Conservation (phyloP, 2,113 vertebrate genomes). For the Silurus glanis region DNA sequence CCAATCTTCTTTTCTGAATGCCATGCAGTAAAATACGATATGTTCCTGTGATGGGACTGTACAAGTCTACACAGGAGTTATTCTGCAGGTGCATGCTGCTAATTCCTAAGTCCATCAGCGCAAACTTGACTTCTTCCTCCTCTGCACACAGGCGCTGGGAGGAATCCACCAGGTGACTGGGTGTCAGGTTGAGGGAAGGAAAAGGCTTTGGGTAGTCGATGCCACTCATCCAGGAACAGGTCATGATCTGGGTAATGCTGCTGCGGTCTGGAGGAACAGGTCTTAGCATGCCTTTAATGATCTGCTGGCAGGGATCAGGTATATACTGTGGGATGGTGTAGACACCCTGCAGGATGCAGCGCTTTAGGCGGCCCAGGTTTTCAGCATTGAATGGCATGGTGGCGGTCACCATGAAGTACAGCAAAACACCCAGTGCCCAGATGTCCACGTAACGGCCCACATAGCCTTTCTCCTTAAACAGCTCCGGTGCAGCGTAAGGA, state of each 20-base stretch:
- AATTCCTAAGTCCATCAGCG: conserved; percentile 65
- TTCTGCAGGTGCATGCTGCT: conserved; percentile 66
- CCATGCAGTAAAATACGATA: conserved; percentile 75
- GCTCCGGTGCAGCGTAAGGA: conserved; percentile 74
- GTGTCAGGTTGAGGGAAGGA: conserved; percentile 55
- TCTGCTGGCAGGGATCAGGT: conserved; percentile 63
- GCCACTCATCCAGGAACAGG: conserved; percentile 68
- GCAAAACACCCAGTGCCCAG: conserved; percentile 77
- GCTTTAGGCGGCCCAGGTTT: conserved; percentile 69
- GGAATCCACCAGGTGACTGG: conserved; percentile 61
- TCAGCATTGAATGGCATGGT: conserved; percentile 72
- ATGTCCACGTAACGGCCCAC: conserved; percentile 68
- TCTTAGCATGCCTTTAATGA: conserved; percentile 71
- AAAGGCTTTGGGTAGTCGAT: conserved; percentile 65
- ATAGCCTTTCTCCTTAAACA: conserved; percentile 73
- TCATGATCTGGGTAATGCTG: conserved; percentile 61
- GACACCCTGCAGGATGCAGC: conserved; percentile 70
- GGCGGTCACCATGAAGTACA: conserved; percentile 75
- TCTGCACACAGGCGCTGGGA: conserved; percentile 59
- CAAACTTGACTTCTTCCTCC: conserved; percentile 68
- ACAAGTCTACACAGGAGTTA: conserved; percentile 61
- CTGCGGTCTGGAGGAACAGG: conserved; percentile 67
- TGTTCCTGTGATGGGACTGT: conserved; percentile 69
- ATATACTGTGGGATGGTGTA: conserved; percentile 72
- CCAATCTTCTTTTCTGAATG: conserved; percentile 67